These are phyloP conservation scores for Gulo gulo DNA, from an alignment of 2,113 vertebrate genomes.

Conservation along the genomic window DNA sequence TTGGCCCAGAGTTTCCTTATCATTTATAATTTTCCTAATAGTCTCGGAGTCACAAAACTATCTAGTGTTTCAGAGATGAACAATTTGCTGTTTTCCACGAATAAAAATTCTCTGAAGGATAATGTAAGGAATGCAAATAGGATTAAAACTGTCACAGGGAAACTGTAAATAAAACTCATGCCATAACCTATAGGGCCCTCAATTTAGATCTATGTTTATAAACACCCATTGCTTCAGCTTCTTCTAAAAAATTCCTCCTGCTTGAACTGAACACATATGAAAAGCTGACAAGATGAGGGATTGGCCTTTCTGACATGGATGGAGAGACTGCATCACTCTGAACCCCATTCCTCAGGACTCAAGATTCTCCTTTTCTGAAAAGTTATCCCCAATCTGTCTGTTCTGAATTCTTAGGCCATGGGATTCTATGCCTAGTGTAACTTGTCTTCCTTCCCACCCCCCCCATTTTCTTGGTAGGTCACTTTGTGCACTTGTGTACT, in stretches of 20 bases:
- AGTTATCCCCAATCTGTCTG: fast-evolving
- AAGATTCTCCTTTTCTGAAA: background rate
- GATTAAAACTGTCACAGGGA: conserved; percentile 52
- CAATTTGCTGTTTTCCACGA: conserved; percentile 45
- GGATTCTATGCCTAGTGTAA: too few species aligned
- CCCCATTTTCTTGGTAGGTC: background rate
- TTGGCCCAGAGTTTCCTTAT: conserved; percentile 71
- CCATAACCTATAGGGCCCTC: background rate
- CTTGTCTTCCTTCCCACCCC: background rate
- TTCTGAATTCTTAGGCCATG: fast-evolving
- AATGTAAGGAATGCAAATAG: conserved; percentile 13
- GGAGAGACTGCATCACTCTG: background rate
- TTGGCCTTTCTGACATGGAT: fast-evolving
- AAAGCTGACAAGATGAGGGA: background rate
- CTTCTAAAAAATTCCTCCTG: background rate
- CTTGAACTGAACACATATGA: background rate
- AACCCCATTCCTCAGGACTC: background rate
- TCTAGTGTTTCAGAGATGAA: conserved; percentile 64
- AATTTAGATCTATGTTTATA: background rate
- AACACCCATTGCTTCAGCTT: background rate
- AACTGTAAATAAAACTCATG: conserved; percentile 36
- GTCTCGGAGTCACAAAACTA: conserved; percentile 56
- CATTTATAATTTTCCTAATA: conserved; percentile 76
- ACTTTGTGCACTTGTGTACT: background rate
- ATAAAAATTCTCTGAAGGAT: conserved; percentile 54